Evolutionary conservation across 2,888 invertebrate species (phyloP), one percentile per base, ranked within the genome.

Genomic region (Microdon myrmicae): DNA sequence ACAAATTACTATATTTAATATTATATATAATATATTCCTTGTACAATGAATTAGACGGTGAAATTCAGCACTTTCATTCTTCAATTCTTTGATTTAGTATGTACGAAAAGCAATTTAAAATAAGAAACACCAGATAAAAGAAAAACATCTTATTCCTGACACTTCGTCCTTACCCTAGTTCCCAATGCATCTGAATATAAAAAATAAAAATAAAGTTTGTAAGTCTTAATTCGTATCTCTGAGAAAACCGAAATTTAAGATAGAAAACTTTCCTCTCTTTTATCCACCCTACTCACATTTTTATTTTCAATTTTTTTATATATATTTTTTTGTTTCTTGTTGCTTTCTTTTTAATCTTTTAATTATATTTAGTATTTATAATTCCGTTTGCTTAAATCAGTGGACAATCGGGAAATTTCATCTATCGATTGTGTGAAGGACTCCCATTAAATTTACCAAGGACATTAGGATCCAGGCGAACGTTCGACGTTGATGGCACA

Each of bases 401-500:
- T 35, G 47, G 51, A 47, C 23, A 47, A 34, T 51, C 10, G 23
- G 34, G 37, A 53, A 64, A 51, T 64, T 64, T 64, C 64, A 64
- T 64, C 64, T 64, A 47, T 58, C 58, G 51, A 64, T 64, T 23
- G 28, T 58, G 12, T 58, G 58, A 31, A 64, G 41, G 26, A 37
- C 32, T 17, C 61, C 61, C 58, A 64, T 64, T 47, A 64, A 34
- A 17, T 64, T 64, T 17, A 64, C 26, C 51, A 58, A 38, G 31
- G 64, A 53, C 58, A 51, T 58, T 53, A 64, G 51, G 20, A 64
- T 51, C 64, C 58, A 64, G 45, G 58, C 58, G 51, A 64, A 16
- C 28, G 51, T 51, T 43, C 64, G 58, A 32, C 47, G 56, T 16
- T 47, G 47, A 53, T 64, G 45, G 51, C 35, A 64, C 43, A 64